Base-by-base conservation (phyloP, 2,888 invertebrate species). In the Beris chalybata region DNA sequence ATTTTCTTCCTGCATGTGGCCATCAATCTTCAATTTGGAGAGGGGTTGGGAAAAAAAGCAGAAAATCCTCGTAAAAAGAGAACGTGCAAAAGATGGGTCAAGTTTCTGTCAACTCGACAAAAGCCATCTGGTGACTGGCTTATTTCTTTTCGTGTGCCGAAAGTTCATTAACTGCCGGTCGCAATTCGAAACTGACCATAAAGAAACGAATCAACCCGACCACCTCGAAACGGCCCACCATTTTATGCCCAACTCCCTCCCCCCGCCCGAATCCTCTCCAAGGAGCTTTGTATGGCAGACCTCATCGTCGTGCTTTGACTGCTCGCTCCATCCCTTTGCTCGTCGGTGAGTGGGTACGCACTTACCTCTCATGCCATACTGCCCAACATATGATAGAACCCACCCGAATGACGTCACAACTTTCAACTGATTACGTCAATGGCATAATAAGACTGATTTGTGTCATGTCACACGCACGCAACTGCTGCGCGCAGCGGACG, bases 91-190 rank as follows among this genome's bases (percentile, higher is more conserved):
- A 61, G 50, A 50, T 38, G 50, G 50, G 43, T 52, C 61, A 61
- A 61, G 61, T 61, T 61, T 61, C 50, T 61, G 61, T 61, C 61
- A 50, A 61, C 50, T 22, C 50, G 52, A 50, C 61, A 61, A 61
- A 61, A 61, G 45, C 61, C 61, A 61, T 61, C 61, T 50, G 61
- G 38, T 13, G 56, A 15, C 45, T 4, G 29, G 22, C 3, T 11
- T 50, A n/a, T 43, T 22, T 38, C 30, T 13, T 38, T 38, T 15
- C 52, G 32, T 22, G 5, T 61, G 52, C 45, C 38, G 32, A 9
- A 52, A 52, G 58, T 38, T 52, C 61, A 61, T 61, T 52, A 61
- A 61, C 45, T 58, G 47, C 47, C 22, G 30, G 6, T 29, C 38
- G 61, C 15, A 61, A 52, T 52, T 52, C 52, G 43, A 22, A 61